A percentile compares a stretch with the other conserved stretches of the same genome.
phyloP scores from a whole-genome alignment of 2,888 invertebrate species.

The Andrena fulva region DNA sequence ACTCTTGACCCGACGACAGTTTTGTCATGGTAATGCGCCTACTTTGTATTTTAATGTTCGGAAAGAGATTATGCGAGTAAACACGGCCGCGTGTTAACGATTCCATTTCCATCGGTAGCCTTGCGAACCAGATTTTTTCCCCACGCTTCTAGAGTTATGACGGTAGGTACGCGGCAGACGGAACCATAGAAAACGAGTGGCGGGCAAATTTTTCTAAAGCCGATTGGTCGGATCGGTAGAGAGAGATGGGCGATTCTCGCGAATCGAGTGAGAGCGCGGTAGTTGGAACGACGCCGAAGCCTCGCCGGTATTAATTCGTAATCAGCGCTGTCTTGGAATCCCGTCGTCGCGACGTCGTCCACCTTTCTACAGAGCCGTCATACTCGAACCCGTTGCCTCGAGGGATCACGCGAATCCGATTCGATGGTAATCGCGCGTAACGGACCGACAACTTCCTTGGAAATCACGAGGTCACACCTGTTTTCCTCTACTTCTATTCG shows the following conservation, averaged over 20 bases:
- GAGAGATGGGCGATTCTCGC: conserved; percentile 23
- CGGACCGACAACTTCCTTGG: conserved; percentile 23
- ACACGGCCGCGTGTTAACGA: conserved; percentile 60
- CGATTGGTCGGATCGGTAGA: too few species aligned
- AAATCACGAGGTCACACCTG: conserved; percentile 4
- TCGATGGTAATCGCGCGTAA: conserved; percentile 26
- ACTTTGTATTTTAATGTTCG: conserved; percentile 83
- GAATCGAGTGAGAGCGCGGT: conserved; percentile 40
- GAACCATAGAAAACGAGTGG: not conserved
- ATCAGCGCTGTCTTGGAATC: conserved; percentile 57
- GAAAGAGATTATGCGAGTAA: conserved; percentile 78
- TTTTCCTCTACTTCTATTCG: not conserved
- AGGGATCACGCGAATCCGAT: conserved; percentile 44
- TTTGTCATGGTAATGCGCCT: conserved; percentile 82
- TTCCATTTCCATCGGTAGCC: conserved; percentile 8
- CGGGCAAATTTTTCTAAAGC: not conserved
- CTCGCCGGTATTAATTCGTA: conserved; percentile 56
- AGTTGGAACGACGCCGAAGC: conserved; percentile 26
- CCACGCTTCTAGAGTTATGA: not conserved
- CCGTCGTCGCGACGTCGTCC: conserved; percentile 66
- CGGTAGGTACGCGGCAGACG: too few species aligned
- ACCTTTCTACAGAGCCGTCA: conserved; percentile 25
- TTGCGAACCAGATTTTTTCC: not conserved
- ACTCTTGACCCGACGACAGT: conserved; percentile 80
- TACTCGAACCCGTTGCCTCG: conserved; percentile 27